Base-by-base conservation (phyloP, 2,113 vertebrate species). In the Sturnira hondurensis region DNA sequence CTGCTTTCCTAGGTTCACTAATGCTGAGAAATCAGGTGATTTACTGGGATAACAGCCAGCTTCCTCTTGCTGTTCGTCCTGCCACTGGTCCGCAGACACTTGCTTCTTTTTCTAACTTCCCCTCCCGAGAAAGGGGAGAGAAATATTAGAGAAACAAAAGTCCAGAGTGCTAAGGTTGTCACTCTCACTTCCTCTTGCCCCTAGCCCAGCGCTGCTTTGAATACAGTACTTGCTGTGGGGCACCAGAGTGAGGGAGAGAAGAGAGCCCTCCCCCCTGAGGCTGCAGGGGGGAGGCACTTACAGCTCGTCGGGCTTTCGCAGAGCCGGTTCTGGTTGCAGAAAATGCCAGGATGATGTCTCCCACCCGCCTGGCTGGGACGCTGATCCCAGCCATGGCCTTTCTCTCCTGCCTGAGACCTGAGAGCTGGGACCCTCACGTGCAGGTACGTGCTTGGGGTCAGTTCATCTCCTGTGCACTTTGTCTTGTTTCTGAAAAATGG, bases 401-500 rank as follows among this genome's bases (percentile, higher is more conserved):
- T 36, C 89, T 83, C 0, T 94, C 81, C 63, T 97, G 50, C 13
- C 73, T 96, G 96, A 82, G 68, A 56, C 38, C 92, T 0, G 97
- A 96, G 67, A 73, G 81, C 58, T 91, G 94, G 74, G 52, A 45
- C 0, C 98, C 97, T 65, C 98, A 98, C 1, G 2, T 96, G 85
- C 98, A 98, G 98, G 98, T 99, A 98, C 0, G 98, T 96, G 85
- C 77, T 43, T 4, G 9, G 22, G 17, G 33, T 70, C 54, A n/a
- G 28, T 4, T 68, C 12, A 26, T 22, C 3, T 70, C 22, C 58
- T 45, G 31, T 36, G 52, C 41, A 3, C 43, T 50, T 92, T 11
- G 6, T 56, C 36, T 84, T 58, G 41, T 58, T 80, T 86, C 54
- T 67, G 67, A 92, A 90, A 95, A 65, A 38, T 45, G 90, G 56